Evolutionary conservation across 2,888 invertebrate species (phyloP).

Genomic region (Spodoptera exigua): DNA sequence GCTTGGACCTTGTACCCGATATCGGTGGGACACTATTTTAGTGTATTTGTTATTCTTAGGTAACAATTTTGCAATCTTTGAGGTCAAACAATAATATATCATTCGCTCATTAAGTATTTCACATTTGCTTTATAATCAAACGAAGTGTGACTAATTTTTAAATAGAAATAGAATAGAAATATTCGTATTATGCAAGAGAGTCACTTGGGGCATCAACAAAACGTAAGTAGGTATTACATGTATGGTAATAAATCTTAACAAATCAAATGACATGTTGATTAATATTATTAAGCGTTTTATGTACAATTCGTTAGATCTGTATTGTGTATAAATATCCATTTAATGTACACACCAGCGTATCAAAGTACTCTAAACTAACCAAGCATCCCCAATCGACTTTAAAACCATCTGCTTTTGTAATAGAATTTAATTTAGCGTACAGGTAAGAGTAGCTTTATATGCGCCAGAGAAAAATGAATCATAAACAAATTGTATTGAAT

Average conservation of each 20-base stretch:
- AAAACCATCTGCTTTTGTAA: too few relatives aligned
- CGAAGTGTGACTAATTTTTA: constrained; percentile 49
- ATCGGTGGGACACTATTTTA: too few relatives aligned
- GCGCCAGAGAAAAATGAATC: constrained; percentile 33
- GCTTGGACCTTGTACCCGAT: too few relatives aligned
- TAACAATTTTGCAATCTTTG: constrained; percentile 16
- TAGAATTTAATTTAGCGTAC: too few relatives aligned
- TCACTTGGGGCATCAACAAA: constrained; percentile 31
- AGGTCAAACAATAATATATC: constrained; percentile 35
- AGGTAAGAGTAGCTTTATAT: too few relatives aligned
- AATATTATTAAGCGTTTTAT: constrained; percentile 55
- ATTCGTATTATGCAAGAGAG: constrained; percentile 34
- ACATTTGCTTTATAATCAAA: constrained; percentile 41
- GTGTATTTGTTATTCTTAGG: constrained; percentile 18
- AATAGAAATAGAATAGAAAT: constrained; percentile 31
- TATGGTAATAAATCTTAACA: constrained; percentile 55
- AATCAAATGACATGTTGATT: constrained; percentile 53
- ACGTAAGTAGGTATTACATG: constrained; percentile 24
- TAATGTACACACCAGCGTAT: constrained; percentile 36
- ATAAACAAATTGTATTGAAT: constrained; percentile 48
- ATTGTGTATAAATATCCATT: constrained; percentile 57
- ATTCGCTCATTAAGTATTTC: constrained; percentile 44
- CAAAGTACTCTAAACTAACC: too few relatives aligned
- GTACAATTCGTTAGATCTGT: constrained; percentile 61
- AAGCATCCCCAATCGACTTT: too few relatives aligned